Base-by-base conservation (phyloP, 2,888 invertebrate genomes). In the Perdita meconis region DNA sequence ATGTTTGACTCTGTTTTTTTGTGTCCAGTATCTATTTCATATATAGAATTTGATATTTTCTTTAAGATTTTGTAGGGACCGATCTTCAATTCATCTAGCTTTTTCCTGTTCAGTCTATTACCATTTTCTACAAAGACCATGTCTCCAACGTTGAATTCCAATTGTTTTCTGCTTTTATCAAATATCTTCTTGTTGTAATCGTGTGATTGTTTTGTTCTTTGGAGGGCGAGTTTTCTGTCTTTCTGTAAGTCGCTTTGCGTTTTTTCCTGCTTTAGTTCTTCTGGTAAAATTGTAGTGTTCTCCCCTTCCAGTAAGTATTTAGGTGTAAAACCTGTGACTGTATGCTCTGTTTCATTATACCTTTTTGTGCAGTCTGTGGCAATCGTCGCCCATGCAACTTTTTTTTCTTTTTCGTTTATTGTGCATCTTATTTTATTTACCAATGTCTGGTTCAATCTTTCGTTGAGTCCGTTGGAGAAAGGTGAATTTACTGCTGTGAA, bases 401-500 rank as follows among this genome's bases (percentile, higher is more conserved):
- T n/a, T n/a, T n/a, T n/a, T n/a, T n/a, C n/a, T n/a, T n/a, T n/a
- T n/a, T 53, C 51, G 36, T 51, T 51, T 12, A 53, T 24, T 51
- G 3, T 64, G 8, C 61, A 44, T 30, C 61, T 44, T 36, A 61
- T 47, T 19, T 61, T 50, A 12, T 26, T 61, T 10, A 61, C n/a
- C 3, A 36, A 12, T 12, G 57, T 67, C 16, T 67, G 67, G 50
- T 67, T 67, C 13, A 57, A 0, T 57, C 57, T 66, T n/a, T n/a
- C n/a, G n/a, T n/a, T n/a, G n/a, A n/a, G n/a, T n/a, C n/a, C n/a
- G n/a, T n/a, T n/a, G n/a, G n/a, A n/a, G n/a, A n/a, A n/a, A n/a
- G n/a, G n/a, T n/a, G n/a, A n/a, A n/a, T n/a, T n/a, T n/a, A n/a
- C 8, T 66, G 69, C 55, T 12, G 61, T 69, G 16, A 69, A 61